These are phyloP conservation scores for Muscicapa comitata DNA, from an alignment of 2,797 vertebrate genomes.

Conservation along the genomic window DNA sequence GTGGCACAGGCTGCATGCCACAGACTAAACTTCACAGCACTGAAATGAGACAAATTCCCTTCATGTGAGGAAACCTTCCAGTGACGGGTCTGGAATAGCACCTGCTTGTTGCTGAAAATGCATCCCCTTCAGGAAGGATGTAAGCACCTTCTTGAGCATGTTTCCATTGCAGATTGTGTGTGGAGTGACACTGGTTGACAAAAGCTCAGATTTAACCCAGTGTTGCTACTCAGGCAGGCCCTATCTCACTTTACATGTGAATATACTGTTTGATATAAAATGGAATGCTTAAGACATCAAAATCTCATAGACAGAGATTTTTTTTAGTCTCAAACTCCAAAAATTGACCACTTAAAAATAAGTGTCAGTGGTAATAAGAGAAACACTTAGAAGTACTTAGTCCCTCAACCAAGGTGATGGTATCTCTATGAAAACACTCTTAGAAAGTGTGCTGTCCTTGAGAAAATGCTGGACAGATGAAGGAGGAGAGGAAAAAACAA, in stretches of 20 bases:
- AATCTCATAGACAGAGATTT: neutral
- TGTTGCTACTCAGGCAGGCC: neutral
- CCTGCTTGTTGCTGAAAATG: neutral
- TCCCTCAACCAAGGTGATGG: neutral
- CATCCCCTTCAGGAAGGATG: neutral
- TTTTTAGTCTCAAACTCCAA: neutral
- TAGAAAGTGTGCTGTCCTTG: neutral
- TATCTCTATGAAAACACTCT: neutral
- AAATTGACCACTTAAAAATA: neutral
- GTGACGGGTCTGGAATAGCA: neutral
- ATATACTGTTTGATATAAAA: neutral
- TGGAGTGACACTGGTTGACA: fast-evolving
- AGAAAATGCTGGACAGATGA: neutral
- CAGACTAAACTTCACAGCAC: neutral
- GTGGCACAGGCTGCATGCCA: neutral
- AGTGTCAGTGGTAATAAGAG: neutral
- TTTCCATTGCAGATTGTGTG: neutral
- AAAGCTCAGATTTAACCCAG: neutral
- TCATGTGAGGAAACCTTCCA: neutral
- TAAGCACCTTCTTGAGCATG: neutral
- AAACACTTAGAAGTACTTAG: neutral
- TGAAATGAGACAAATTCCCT: neutral
- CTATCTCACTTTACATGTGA: neutral
- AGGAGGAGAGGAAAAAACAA: neutral
- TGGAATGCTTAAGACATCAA: neutral